A percentile compares a stretch with the other conserved stretches of the same genome.
Conservation (phyloP, 1,140 invertebrate species). For the Neodiprion pinetum region DNA sequence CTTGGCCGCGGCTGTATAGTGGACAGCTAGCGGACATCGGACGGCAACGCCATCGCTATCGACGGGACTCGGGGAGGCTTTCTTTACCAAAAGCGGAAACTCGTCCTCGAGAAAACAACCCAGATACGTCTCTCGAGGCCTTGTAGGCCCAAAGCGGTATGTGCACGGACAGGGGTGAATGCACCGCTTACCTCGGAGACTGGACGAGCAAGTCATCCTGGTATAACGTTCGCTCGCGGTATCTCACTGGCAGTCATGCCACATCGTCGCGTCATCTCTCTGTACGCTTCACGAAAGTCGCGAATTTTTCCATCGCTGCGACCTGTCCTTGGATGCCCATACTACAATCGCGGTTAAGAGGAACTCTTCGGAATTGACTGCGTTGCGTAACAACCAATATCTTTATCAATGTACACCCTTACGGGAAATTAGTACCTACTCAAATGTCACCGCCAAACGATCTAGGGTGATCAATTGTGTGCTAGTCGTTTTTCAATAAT, state of each 20-base stretch:
- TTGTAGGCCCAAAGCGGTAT: conserved; percentile 39
- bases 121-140: conserved; percentile 55
- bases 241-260: background rate
- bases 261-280: background rate
- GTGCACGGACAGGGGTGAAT: conserved; percentile 48
- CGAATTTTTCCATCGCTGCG: background rate
- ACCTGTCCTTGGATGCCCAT: too few species aligned
- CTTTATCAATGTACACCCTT: too few species aligned
- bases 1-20: background rate
- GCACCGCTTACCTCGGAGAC: conserved; percentile 46
- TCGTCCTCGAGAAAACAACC: conserved; percentile 45
- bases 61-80: conserved; percentile 26
- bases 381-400: too few species aligned
- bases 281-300: background rate
- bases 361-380: too few species aligned
- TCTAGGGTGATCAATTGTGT: too few species aligned
- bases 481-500: too few species aligned
- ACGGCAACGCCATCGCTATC: conserved; percentile 11
- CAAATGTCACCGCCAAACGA: too few species aligned
- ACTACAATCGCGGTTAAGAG: too few species aligned
- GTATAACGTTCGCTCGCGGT: conserved; percentile 18
- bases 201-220: conserved; percentile 55
- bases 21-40: conserved; percentile 41
- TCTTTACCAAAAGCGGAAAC: conserved; percentile 53
- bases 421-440: too few species aligned